These are phyloP conservation scores for Parnassius glacialis DNA, from an alignment of 2,888 invertebrate species.

Conservation along the genomic window DNA sequence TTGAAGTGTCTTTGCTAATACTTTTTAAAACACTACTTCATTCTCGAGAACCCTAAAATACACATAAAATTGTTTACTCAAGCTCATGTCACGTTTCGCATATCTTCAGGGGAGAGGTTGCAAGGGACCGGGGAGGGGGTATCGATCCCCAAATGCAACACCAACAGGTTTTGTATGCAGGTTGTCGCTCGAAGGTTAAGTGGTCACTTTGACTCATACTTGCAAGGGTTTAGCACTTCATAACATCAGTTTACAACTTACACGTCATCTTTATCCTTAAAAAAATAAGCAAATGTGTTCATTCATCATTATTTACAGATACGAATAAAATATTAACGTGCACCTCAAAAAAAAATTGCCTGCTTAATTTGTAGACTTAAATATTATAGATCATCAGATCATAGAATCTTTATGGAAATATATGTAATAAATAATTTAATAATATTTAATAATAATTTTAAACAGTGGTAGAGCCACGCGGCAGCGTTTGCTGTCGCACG, in stretches of 20 bases:
- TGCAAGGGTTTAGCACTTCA: neutral
- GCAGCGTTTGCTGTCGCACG: too few species aligned
- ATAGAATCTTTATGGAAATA: too few species aligned
- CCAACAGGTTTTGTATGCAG: slow-evolving; percentile 14
- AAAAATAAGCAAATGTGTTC: too few species aligned
- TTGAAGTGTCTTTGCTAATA: neutral
- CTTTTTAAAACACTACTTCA: neutral
- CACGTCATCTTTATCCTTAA: too few species aligned
- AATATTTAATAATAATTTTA: too few species aligned
- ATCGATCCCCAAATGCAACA: slow-evolving; percentile 4
- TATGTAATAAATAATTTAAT: too few species aligned
- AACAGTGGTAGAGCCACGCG: too few species aligned
- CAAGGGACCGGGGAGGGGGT: neutral
- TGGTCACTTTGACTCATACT: slow-evolving; percentile 7
- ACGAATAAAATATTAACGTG: too few species aligned
- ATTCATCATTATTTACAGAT: too few species aligned
- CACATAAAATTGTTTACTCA: slow-evolving; percentile 1
- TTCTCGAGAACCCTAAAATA: neutral
- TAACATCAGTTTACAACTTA: neutral
- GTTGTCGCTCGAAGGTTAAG: slow-evolving; percentile 6
- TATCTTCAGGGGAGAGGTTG: neutral
- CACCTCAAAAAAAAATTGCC: too few species aligned
- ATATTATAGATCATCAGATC: too few species aligned
- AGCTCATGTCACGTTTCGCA: slow-evolving; percentile 3
- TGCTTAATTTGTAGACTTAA: too few species aligned